Percentiles rank a stretch among this genome's conserved stretches.
phyloP scores from a whole-genome alignment of 1,140 invertebrate genomes.

The Drosophila hydei region DNA sequence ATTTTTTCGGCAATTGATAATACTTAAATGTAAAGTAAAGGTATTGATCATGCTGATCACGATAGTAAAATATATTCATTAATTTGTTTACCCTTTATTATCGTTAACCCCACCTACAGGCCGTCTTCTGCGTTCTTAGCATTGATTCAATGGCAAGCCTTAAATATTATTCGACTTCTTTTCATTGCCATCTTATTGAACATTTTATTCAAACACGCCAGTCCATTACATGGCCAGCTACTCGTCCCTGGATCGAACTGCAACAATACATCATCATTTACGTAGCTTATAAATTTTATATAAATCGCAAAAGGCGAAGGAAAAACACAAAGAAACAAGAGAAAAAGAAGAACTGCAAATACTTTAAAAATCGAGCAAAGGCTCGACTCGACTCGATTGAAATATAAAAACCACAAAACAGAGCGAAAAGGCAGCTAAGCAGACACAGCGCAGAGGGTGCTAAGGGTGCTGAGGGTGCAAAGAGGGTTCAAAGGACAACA shows the following conservation, averaged over 20 bases:
- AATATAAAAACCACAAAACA: slow-evolving; percentile 72
- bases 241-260: slow-evolving; percentile 35
- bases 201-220: slow-evolving; percentile 24
- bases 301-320: slow-evolving; percentile 8
- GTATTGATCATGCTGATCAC: no score
- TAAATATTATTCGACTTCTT: not conserved
- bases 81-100: no score
- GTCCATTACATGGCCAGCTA: no score
- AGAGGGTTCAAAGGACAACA: slow-evolving; percentile 65
- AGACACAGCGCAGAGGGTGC: slow-evolving; percentile 17
- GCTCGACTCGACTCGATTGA: slow-evolving; percentile 56
- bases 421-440: slow-evolving; percentile 14
- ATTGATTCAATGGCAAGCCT: not conserved
- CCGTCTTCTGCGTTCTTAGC: not conserved
- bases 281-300: slow-evolving; percentile 58
- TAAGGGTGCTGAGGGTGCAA: slow-evolving; percentile 37
- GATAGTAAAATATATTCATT: no score
- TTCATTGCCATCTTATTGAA: not conserved
- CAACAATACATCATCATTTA: slow-evolving; percentile 73
- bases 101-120: no score
- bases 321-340: slow-evolving; percentile 3
- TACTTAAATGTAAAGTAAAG: no score
- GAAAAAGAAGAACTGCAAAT: slow-evolving; percentile 39
- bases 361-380: slow-evolving; percentile 46
- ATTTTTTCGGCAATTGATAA: no score